A percentile compares a stretch with the other conserved stretches of the same genome.
phyloP scores from a whole-genome alignment of 2,888 invertebrate genomes.

The Amiota mariae region DNA sequence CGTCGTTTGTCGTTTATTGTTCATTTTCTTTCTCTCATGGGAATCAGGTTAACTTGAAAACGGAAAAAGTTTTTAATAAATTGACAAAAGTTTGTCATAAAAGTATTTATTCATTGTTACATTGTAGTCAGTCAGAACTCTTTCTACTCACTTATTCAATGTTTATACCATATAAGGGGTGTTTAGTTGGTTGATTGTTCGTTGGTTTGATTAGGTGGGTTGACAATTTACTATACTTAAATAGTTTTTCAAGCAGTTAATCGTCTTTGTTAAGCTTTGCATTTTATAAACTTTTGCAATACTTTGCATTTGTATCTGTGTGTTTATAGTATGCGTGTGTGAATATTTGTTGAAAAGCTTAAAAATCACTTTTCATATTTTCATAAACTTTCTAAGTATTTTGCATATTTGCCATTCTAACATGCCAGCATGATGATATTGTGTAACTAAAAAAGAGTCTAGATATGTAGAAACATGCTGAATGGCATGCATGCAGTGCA shows the following conservation, averaged over 20 bases:
- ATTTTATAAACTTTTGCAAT: no score
- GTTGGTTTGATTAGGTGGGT: neutral
- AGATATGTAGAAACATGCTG: neutral
- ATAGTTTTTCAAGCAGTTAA: neutral
- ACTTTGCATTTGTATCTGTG: no score
- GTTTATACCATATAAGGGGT: neutral
- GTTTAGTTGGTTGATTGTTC: neutral
- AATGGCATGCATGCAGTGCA: neutral
- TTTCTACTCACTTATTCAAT: no score
- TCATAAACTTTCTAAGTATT: conserved; percentile 21
- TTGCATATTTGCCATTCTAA: conserved; percentile 6
- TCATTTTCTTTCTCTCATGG: conserved; percentile 47
- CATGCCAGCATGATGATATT: conserved; percentile 7
- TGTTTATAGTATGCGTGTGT: no score
- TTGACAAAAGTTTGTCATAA: conserved; percentile 68
- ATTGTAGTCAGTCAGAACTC: no score
- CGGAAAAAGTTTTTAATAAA: conserved; percentile 62
- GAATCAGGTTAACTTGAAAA: conserved; percentile 62
- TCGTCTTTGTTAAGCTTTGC: neutral
- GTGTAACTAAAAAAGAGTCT: neutral
- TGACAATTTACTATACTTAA: neutral
- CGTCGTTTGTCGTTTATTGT: conserved; percentile 16
- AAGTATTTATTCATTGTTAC: conserved; percentile 7
- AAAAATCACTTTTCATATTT: conserved; percentile 12
- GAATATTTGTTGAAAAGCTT: neutral